Evolutionary conservation across 2,888 invertebrate species (phyloP).

Genomic region (Zhengitettix transpicula): DNA sequence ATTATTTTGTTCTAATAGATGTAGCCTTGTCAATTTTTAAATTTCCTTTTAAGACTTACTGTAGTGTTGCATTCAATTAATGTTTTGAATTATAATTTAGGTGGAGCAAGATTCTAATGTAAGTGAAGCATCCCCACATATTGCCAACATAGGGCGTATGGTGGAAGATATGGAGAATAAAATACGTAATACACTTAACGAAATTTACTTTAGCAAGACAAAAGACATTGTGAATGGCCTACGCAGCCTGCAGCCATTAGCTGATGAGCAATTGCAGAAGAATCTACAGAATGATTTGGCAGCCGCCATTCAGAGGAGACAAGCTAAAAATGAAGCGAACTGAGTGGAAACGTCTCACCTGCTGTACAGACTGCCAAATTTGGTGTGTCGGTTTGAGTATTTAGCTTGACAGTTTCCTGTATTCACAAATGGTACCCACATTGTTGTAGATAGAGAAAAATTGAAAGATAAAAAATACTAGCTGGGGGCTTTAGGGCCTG

Average conservation of each 20-base stretch:
- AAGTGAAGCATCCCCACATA: conserved; percentile 88
- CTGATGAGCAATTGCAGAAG: conserved; percentile 68
- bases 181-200: conserved; percentile 92
- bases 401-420: too few relatives aligned
- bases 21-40: too few relatives aligned
- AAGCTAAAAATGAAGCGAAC: conserved; percentile 39
- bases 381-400: neutral
- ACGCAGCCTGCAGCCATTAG: conserved; percentile 63
- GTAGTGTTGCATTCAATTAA: too few relatives aligned
- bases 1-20: too few relatives aligned
- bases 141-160: conserved; percentile 96
- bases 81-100: conserved; percentile 25
- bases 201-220: conserved; percentile 98
- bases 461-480: neutral
- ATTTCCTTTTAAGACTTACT: too few relatives aligned
- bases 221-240: conserved; percentile 94
- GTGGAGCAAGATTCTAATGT: conserved; percentile 82
- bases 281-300: conserved; percentile 76
- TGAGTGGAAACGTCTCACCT: neutral
- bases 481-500: neutral
- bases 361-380: neutral
- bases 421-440: too few relatives aligned
- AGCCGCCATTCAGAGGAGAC: conserved; percentile 64
- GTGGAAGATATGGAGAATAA: conserved; percentile 99
- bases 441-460: too few relatives aligned